Evolutionary conservation across 30 jellyfish, hydroid and myxozoan genomes (phyloP).

Genomic region (Aurelia sp.): DNA sequence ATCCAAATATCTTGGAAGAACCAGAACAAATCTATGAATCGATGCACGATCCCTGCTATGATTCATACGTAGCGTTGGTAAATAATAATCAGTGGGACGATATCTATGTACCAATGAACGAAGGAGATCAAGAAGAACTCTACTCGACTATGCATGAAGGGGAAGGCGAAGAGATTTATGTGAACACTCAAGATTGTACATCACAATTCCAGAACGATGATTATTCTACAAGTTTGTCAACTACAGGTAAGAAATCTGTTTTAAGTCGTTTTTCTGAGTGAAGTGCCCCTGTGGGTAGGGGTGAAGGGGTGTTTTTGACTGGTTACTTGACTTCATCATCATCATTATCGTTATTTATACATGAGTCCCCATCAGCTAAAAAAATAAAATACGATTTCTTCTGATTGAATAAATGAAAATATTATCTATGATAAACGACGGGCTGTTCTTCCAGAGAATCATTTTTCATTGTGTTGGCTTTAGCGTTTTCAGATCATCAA

Average conservation of each 20-base stretch:
- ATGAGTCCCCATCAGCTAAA: too few species aligned
- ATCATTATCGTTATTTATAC: too few species aligned
- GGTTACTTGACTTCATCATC: too few species aligned
- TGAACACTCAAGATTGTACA: neutral
- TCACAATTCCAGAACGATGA: neutral
- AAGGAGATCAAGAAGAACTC: conserved; percentile 3
- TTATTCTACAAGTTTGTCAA: neutral
- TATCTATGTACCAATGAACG: too few species aligned
- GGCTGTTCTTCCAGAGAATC: too few species aligned
- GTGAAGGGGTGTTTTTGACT: too few species aligned
- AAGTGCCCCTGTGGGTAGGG: too few species aligned
- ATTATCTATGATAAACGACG: too few species aligned
- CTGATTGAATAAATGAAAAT: too few species aligned
- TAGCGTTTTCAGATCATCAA: too few species aligned
- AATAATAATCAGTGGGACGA: neutral
- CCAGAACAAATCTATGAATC: conserved; percentile 18
- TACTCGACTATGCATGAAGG: conserved; percentile 28
- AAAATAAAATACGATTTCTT: too few species aligned
- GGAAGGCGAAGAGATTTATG: conserved; percentile 34
- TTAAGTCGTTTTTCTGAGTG: neutral
- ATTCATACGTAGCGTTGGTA: neutral
- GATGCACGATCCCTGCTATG: conserved; percentile 24
- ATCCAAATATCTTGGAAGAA: conserved; percentile 26
- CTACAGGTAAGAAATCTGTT: neutral
- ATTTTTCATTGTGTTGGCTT: too few species aligned